Evolutionary conservation across 64 coral and sea anemone genomes (phyloP).

Genomic region (Anthopleura sola): DNA sequence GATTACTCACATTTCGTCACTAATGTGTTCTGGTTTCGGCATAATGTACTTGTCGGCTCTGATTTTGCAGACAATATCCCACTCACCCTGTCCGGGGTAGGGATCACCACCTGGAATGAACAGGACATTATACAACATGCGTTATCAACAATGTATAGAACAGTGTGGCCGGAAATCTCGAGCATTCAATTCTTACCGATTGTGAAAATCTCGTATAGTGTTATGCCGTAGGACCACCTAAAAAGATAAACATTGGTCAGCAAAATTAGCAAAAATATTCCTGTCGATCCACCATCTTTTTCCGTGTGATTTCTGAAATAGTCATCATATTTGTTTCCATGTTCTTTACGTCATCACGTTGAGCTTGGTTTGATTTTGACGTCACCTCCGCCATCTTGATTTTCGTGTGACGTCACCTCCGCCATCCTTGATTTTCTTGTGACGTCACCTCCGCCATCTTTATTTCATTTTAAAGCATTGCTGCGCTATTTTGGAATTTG

Average conservation of each 20-base stretch:
- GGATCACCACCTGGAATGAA: conserved; percentile 34
- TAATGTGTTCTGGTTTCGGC: conserved; percentile 30
- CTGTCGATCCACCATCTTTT: too few species aligned
- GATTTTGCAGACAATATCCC: conserved; percentile 26
- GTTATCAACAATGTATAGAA: too few species aligned
- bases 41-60: conserved; percentile 13
- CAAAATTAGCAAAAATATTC: not conserved
- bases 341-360: too few species aligned
- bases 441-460: not conserved
- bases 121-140: not conserved
- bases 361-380: too few species aligned
- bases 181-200: conserved; percentile 20
- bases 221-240: conserved; percentile 49
- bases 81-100: conserved; percentile 21
- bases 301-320: too few species aligned
- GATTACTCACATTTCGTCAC: conserved; percentile 16
- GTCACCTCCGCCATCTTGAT: not conserved
- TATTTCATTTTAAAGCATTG: not conserved
- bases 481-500: not conserved
- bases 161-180: too few species aligned
- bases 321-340: too few species aligned
- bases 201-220: conserved; percentile 45
- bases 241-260: not conserved
- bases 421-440: not conserved
- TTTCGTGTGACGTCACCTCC: not conserved